Evolutionary conservation across 2,113 vertebrate species (phyloP), one percentile per base, ranked within the genome.

Genomic region (Aramus guarauna): DNA sequence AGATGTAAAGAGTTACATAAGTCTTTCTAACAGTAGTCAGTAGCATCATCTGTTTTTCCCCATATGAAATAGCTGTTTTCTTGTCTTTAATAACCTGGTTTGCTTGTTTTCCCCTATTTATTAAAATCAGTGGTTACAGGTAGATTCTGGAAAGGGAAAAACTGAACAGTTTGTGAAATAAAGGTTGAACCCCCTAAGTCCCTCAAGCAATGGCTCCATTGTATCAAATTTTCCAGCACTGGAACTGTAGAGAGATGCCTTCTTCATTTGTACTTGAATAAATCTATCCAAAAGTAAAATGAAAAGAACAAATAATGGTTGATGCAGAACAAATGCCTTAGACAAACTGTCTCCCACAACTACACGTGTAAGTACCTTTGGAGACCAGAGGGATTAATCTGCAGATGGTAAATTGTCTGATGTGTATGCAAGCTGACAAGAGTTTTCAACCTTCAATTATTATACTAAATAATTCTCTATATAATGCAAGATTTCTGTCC

Each of bases 391-490:
- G 48, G 82, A 88, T 71, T 96, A 90, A 94, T 94, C 19, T 6
- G 24, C 67, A 91, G 76, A 92, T 79, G 84, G 56, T 66, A 95
- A 98, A 84, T 85, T 83, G 50, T 69, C 92, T 96, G 91, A 96
- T 21, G 39, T 17, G 9, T 45, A 91, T 78, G 55, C 53, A 92
- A 86, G 26, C 75, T 96, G 92, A 97, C 74, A 96, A 97, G 85
- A 17, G 56, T 85, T 95, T 95, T 84, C 90, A 97, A 80, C 41
- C 67, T 93, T 84, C 94, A 77, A 41, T 91, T 95, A 96, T 85
- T 83, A 52, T 39, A 90, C 52, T 88, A 88, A 98, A 96, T 90
- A 82, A 39, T 89, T 96, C 96, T 93, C 39, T 77, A 81, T 95
- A 94, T 98, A 94, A 95, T 78, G 29, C 20, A 88, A 71, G 26